Evolutionary conservation across 2,888 invertebrate species (phyloP).

Genomic region (Caenorhabditis becei): DNA sequence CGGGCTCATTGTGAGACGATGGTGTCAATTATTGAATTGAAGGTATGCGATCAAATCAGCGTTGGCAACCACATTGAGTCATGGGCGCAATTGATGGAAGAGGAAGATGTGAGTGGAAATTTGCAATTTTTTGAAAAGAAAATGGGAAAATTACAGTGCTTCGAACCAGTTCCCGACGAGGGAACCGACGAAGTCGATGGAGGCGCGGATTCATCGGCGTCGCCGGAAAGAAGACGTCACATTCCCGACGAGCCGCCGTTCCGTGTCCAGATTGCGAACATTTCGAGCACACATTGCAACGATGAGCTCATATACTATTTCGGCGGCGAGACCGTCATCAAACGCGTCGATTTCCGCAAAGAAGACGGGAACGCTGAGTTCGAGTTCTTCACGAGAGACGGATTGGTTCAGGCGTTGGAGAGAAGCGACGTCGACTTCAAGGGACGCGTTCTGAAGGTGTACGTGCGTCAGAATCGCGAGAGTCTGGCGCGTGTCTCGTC

Average conservation of each 20-base stretch:
- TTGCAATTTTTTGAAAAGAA: not conserved
- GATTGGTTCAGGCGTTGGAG: conserved; percentile 23
- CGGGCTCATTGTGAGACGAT: not conserved
- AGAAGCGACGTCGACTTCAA: conserved; percentile 34
- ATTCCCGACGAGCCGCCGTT: conserved; percentile 48
- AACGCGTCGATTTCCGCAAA: conserved; percentile 19
- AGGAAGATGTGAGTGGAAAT: conserved; percentile 36
- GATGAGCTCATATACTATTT: conserved; percentile 57
- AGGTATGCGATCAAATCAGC: conserved; percentile 26
- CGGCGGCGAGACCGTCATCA: conserved; percentile 43
- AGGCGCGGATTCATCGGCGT: not conserved
- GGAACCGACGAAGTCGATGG: conserved; percentile 37
- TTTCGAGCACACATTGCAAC: conserved; percentile 37
- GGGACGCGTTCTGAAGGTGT: conserved; percentile 43
- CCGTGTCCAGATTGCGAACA: conserved; percentile 51
- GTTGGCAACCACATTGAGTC: conserved; percentile 25
- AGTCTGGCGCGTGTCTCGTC: conserved; percentile 20
- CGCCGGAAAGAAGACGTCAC: conserved; percentile 29
- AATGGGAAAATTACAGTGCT: too few species aligned
- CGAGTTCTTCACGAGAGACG: conserved; percentile 31
- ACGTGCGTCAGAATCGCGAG: conserved; percentile 34
- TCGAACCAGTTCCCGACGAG: conserved; percentile 1
- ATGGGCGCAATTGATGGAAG: conserved; percentile 61
- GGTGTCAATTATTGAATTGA: conserved; percentile 22
- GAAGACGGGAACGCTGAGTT: conserved; percentile 46